Evolutionary conservation across 2,888 invertebrate species (phyloP).

Genomic region (Plemyria rubiginata): DNA sequence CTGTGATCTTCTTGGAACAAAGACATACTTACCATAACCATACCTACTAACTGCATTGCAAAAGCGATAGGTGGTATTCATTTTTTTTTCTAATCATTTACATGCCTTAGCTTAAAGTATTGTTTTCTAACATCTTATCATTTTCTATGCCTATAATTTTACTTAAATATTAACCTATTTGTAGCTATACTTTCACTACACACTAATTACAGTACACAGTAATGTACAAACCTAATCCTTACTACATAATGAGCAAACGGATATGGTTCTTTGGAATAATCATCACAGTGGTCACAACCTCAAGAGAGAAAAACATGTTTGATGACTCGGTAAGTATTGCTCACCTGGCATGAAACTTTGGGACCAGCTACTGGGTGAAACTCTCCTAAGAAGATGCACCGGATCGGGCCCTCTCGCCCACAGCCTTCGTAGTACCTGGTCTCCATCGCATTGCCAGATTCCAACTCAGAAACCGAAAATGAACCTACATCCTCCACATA

Average conservation of each 20-base stretch:
- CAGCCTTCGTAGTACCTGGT: conserved; percentile 86
- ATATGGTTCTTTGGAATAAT: not conserved
- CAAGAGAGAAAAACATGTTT: not conserved
- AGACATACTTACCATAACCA: too few species aligned
- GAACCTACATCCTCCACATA: conserved; percentile 11
- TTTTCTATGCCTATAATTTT: too few species aligned
- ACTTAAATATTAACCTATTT: too few species aligned
- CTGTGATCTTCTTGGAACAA: too few species aligned
- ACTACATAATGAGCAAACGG: not conserved
- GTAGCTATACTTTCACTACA: too few species aligned
- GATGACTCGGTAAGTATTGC: conserved; percentile 24
- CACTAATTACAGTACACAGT: too few species aligned
- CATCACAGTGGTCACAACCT: conserved; percentile 1
- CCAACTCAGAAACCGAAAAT: conserved; percentile 28
- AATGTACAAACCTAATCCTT: too few species aligned
- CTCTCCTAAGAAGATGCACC: conserved; percentile 92
- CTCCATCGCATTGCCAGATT: conserved; percentile 71
- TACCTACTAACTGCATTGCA: too few species aligned
- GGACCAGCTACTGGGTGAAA: conserved; percentile 92
- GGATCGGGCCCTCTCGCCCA: conserved; percentile 90
- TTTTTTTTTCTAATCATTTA: too few species aligned
- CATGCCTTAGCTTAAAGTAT: too few species aligned
- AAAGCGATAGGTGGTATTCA: too few species aligned
- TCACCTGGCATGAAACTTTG: conserved; percentile 93
- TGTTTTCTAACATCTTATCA: too few species aligned